These are phyloP conservation scores for Echinops telfairi DNA, from an alignment of 2,113 vertebrate species.

Conservation along the genomic window DNA sequence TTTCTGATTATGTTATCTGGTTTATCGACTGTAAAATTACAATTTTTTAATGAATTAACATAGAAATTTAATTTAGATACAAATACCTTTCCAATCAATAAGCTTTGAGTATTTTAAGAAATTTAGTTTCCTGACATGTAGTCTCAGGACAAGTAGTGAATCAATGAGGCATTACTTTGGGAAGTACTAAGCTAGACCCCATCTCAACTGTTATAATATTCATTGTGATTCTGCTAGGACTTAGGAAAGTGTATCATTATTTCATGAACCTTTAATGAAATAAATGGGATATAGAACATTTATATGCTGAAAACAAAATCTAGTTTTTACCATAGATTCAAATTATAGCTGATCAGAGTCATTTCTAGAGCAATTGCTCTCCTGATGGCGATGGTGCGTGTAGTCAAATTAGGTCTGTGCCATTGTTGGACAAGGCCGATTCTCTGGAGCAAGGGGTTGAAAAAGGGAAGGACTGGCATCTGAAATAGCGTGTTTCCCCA, in stretches of 20 bases:
- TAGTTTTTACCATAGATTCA: slow-evolving; percentile 19
- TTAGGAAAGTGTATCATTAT: no score
- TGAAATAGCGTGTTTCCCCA: neutral
- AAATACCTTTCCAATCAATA: no score
- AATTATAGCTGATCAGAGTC: neutral
- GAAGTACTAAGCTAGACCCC: neutral
- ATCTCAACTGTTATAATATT: neutral
- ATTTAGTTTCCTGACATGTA: neutral
- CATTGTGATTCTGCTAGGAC: neutral
- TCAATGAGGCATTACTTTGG: neutral
- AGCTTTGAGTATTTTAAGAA: slow-evolving; percentile 25
- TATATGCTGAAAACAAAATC: neutral
- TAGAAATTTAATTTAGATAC: no score
- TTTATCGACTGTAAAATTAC: slow-evolving; percentile 2
- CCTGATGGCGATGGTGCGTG: neutral
- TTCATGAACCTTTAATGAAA: neutral
- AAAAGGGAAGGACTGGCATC: neutral
- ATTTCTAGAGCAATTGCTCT: neutral
- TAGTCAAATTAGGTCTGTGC: neutral
- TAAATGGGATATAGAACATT: slow-evolving; percentile 3
- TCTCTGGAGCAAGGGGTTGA: neutral
- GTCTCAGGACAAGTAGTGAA: neutral
- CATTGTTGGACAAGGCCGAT: neutral
- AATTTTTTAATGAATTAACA: neutral
- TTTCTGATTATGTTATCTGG: neutral